Evolutionary conservation across 2,797 vertebrate species (phyloP).

Genomic region (Tokudaia tokunoshimensis): DNA sequence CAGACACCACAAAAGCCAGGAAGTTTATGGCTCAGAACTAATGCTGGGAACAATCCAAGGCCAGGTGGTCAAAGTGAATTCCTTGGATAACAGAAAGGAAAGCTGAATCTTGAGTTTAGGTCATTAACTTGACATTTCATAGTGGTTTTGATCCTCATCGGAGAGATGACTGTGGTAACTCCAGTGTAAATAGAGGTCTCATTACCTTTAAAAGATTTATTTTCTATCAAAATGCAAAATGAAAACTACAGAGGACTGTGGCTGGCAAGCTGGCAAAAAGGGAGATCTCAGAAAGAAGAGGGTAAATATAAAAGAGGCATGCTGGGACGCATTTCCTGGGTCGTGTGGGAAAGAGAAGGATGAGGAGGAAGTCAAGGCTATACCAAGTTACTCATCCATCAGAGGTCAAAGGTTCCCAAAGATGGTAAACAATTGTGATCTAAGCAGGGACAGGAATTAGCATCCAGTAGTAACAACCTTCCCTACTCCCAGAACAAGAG

Average conservation of each 20-base stretch:
- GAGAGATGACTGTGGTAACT: not conserved
- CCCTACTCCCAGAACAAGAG: not conserved
- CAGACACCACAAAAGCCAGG: not conserved
- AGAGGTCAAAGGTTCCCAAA: conserved; percentile 14
- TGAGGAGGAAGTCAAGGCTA: not conserved
- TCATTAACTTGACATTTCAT: not conserved
- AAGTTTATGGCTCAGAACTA: not conserved
- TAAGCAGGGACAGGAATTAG: not conserved
- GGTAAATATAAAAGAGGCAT: not conserved
- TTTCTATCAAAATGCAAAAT: not conserved
- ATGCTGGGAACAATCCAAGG: not conserved
- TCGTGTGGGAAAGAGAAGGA: not conserved
- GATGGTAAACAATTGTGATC: not conserved
- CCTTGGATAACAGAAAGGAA: not conserved
- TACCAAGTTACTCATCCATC: not conserved
- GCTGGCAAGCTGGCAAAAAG: not conserved
- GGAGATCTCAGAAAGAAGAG: not conserved
- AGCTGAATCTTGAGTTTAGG: conserved; percentile 5
- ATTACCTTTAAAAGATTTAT: conserved; percentile 35
- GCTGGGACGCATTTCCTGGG: not conserved
- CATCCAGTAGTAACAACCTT: not conserved
- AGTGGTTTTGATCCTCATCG: not conserved
- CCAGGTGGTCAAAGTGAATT: conserved; percentile 1
- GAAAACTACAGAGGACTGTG: conserved; percentile 12
- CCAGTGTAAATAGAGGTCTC: not conserved